These are phyloP conservation scores for Jacana jacana DNA, from an alignment of 2,113 vertebrate species.

Conservation along the genomic window DNA sequence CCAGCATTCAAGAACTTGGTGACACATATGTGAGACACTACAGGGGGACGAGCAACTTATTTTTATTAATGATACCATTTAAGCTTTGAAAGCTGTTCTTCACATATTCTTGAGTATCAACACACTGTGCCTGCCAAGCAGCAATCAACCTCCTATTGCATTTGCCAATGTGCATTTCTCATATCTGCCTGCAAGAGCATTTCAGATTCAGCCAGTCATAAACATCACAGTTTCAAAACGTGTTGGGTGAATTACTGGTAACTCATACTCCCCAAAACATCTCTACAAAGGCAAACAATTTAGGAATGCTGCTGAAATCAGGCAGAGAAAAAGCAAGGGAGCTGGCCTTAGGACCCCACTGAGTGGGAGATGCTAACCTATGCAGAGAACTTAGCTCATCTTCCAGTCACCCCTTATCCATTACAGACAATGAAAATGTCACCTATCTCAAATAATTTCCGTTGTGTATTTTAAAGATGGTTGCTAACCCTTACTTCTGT, in stretches of 20 bases:
- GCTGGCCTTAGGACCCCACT: background rate
- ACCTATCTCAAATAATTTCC: background rate
- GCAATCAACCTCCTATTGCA: background rate
- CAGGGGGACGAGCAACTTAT: background rate
- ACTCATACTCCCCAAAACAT: background rate
- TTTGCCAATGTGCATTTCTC: background rate
- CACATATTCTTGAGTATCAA: background rate
- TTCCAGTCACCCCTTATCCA: background rate
- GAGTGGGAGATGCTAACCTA: background rate
- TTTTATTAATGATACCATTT: background rate
- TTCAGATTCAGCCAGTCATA: background rate
- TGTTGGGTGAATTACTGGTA: background rate
- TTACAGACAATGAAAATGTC: background rate
- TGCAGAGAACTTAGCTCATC: background rate
- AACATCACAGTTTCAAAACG: background rate
- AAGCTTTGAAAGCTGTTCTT: background rate
- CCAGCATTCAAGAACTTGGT: background rate
- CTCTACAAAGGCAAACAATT: background rate
- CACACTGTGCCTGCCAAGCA: background rate
- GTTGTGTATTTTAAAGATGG: background rate
- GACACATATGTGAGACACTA: background rate
- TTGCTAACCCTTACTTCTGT: background rate
- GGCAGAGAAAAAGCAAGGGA: background rate
- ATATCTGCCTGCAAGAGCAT: background rate
- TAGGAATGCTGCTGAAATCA: background rate